Percentiles rank a stretch among this genome's conserved stretches.
These are phyloP conservation scores for Cairina moschata DNA, from an alignment of 2,113 vertebrate genomes.

Conservation along the genomic window DNA sequence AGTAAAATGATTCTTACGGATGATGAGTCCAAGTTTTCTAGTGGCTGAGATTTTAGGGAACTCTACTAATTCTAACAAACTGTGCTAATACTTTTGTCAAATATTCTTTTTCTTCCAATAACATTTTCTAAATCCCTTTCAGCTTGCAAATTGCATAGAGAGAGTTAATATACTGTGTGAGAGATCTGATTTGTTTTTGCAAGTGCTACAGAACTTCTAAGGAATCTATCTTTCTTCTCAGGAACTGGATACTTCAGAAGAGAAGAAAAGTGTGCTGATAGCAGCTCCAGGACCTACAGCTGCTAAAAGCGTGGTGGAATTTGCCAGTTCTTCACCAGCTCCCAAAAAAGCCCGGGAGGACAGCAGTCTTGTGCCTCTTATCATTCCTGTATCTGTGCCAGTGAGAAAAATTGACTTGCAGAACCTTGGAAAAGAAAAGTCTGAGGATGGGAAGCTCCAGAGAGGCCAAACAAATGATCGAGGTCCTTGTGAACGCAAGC, in stretches of 20 bases:
- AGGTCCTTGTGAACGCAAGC: constrained; percentile 82
- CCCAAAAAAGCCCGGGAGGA: constrained; percentile 86
- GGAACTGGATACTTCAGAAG: constrained; percentile 73
- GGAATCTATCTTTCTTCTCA: not conserved
- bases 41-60: not conserved
- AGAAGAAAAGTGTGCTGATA: constrained; percentile 70
- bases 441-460: constrained; percentile 76
- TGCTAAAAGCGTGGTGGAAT: constrained; percentile 75
- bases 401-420: constrained; percentile 83
- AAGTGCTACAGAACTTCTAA: not conserved
- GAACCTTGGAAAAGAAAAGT: constrained; percentile 76
- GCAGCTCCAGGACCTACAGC: constrained; percentile 53
- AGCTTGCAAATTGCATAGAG: not conserved
- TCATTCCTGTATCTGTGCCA: constrained; percentile 97
- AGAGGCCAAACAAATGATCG: constrained; percentile 74
- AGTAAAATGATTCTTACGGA: not conserved
- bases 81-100: not conserved
- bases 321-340: constrained; percentile 62
- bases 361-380: constrained; percentile 85
- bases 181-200: not conserved
- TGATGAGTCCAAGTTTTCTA: not conserved
- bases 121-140: not conserved
- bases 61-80: not conserved
- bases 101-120: not conserved
- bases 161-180: not conserved